phyloP scores from a whole-genome alignment of 2,113 vertebrate species.

The Gracilinanus agilis region DNA sequence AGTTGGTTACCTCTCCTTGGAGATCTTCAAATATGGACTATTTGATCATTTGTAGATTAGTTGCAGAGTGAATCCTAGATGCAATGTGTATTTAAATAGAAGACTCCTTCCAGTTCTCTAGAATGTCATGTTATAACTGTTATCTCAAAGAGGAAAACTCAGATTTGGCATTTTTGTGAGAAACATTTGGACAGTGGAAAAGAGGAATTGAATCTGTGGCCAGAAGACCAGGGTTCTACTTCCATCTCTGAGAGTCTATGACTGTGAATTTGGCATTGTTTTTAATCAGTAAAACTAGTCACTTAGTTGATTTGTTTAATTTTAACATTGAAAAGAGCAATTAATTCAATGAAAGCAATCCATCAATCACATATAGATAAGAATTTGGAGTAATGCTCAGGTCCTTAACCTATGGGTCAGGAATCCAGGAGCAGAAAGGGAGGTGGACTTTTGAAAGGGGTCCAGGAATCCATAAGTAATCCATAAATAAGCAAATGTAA shows the following conservation, averaged over 20 bases:
- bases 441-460: not conserved
- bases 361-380: conserved; percentile 1
- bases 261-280: not conserved
- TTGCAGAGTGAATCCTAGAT: not conserved
- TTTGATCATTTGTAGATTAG: not conserved
- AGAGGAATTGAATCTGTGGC: not conserved
- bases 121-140: not conserved
- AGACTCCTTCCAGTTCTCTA: not conserved
- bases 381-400: not conserved
- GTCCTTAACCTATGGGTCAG: not conserved
- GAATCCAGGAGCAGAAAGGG: not conserved
- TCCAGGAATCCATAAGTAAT: not conserved
- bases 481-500: not conserved
- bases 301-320: not conserved
- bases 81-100: not conserved
- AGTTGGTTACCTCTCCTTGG: not conserved
- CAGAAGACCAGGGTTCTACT: not conserved
- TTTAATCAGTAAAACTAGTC: not conserved
- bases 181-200: not conserved
- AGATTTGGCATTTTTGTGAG: not conserved
- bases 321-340: not conserved
- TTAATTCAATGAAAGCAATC: not conserved
- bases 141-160: not conserved
- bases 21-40: not conserved
- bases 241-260: not conserved